phyloP scores from a whole-genome alignment of 2,797 vertebrate species.

The Silurus aristotelis region DNA sequence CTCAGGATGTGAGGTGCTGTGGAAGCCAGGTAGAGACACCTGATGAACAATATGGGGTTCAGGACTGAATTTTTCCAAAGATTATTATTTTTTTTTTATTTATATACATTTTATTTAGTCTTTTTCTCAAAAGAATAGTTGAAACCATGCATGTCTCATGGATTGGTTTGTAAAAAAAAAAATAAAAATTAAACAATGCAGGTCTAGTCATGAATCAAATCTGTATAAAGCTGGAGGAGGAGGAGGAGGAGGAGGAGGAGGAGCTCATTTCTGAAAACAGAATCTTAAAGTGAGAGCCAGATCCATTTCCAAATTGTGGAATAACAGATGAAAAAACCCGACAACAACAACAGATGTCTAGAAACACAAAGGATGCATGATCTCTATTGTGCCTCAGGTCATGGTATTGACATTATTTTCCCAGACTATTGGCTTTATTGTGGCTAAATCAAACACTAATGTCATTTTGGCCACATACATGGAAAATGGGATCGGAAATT shows the following conservation, averaged over 20 bases:
- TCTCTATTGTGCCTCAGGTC: neutral
- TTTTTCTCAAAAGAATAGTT: neutral
- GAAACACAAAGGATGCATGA: too few relatives aligned
- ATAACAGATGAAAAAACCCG: too few relatives aligned
- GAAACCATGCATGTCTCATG: too few relatives aligned
- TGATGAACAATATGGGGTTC: constrained; percentile 15
- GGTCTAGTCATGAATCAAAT: neutral
- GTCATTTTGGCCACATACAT: too few relatives aligned
- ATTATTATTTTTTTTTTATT: neutral
- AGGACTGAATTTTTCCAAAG: neutral
- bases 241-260: neutral
- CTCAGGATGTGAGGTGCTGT: constrained; percentile 20
- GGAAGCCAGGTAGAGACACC: constrained; percentile 24
- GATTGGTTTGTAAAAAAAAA: neutral
- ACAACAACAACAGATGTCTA: too few relatives aligned
- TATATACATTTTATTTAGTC: neutral
- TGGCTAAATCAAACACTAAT: too few relatives aligned
- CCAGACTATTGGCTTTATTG: too few relatives aligned
- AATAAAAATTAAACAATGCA: too few relatives aligned
- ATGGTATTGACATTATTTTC: too few relatives aligned
- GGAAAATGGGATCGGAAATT: too few relatives aligned
- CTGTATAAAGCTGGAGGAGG: neutral
- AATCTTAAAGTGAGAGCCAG: too few relatives aligned
- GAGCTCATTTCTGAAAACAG: neutral
- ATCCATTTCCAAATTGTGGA: too few relatives aligned